These are phyloP conservation scores for Stichopus chloronotus DNA, from an alignment of 35 echinoderm and acorn worm genomes.

Conservation along the genomic window DNA sequence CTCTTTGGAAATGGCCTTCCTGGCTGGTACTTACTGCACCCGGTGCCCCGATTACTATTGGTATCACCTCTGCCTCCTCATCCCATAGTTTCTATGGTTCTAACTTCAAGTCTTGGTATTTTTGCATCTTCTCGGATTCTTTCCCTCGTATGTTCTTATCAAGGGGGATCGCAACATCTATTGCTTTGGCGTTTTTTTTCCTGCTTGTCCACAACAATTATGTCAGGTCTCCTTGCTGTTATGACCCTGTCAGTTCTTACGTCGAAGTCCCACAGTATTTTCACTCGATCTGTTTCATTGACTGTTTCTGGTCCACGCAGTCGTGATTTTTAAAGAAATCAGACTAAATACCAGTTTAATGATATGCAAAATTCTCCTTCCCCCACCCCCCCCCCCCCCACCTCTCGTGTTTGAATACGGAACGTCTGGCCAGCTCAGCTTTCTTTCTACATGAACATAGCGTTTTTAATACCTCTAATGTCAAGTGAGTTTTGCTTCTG, in stretches of 20 bases:
- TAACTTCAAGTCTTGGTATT: neutral
- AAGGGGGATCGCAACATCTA: neutral
- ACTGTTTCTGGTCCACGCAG: neutral
- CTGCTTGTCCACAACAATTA: neutral
- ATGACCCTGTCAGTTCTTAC: constrained; percentile 15
- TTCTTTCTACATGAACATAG: too few relatives aligned
- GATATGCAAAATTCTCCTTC: too few relatives aligned
- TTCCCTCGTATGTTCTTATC: neutral
- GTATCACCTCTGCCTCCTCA: neutral
- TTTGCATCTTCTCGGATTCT: neutral
- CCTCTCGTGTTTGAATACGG: too few relatives aligned
- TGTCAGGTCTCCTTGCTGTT: neutral
- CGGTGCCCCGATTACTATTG: neutral
- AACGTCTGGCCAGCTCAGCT: too few relatives aligned
- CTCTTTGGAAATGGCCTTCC: neutral
- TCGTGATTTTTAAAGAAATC: neutral
- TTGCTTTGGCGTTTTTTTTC: neutral
- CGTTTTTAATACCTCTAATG: too few relatives aligned
- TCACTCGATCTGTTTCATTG: neutral
- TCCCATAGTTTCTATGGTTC: neutral
- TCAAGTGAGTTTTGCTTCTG: too few relatives aligned
- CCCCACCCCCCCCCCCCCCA: too few relatives aligned
- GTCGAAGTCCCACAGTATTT: neutral
- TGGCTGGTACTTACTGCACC: neutral
- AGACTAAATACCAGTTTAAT: too few relatives aligned